phyloP scores from a whole-genome alignment of 2,797 vertebrate genomes.

The Passerculus sandwichensis region DNA sequence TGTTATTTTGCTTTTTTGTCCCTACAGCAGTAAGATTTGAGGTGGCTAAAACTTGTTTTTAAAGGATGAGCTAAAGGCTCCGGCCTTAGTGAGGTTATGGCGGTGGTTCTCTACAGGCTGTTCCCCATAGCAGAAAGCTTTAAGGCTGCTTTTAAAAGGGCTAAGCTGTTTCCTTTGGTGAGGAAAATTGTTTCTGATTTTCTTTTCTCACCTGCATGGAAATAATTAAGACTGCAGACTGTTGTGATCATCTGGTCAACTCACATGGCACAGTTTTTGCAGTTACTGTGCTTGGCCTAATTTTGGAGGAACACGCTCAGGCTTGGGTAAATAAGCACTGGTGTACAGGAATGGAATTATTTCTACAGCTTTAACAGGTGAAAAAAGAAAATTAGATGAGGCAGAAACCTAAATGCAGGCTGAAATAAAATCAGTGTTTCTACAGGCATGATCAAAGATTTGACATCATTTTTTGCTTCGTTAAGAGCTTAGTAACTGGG shows the following conservation, averaged over 20 bases:
- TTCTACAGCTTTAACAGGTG: not conserved
- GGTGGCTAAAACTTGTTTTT: not conserved
- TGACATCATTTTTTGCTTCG: not conserved
- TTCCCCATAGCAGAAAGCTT: not conserved
- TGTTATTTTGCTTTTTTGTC: not conserved
- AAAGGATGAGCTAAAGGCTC: not conserved
- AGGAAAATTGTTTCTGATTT: not conserved
- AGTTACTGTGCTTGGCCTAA: not conserved
- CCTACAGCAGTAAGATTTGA: not conserved
- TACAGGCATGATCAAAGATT: rapidly evolving
- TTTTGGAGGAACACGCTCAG: not conserved
- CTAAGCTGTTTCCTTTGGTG: not conserved
- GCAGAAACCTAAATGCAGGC: not conserved
- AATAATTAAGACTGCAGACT: not conserved
- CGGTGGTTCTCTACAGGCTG: not conserved
- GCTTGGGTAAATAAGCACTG: not conserved
- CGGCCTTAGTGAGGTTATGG: not conserved
- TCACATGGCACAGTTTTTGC: not conserved
- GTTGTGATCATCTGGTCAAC: not conserved
- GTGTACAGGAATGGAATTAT: not conserved
- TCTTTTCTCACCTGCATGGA: not conserved
- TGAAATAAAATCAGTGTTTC: not conserved
- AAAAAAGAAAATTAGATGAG: not conserved
- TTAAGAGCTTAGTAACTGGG: not conserved
- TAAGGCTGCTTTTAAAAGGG: not conserved